Evolutionary conservation across 2,113 vertebrate genomes (phyloP).

Genomic region (Cisticola juncidis): DNA sequence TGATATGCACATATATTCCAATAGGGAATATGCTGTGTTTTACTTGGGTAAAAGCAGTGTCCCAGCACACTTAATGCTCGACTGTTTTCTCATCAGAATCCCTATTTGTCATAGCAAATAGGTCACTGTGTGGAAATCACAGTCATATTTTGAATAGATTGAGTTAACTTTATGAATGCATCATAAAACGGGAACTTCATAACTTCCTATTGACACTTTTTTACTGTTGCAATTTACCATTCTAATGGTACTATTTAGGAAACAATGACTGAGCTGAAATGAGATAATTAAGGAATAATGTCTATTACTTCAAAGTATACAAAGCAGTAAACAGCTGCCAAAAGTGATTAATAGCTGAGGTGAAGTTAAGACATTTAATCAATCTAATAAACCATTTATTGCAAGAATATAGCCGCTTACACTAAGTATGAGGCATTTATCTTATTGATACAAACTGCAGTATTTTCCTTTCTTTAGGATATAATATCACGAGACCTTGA

Average conservation of each 20-base stretch:
- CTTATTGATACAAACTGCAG: constrained; percentile 15
- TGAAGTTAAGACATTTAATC: constrained; percentile 43
- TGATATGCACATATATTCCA: not conserved
- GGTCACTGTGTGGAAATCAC: not conserved
- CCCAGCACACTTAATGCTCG: not conserved
- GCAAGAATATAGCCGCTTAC: not conserved
- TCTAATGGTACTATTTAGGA: constrained; percentile 46
- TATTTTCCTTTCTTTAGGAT: constrained; percentile 32
- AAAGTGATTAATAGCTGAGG: constrained; percentile 60
- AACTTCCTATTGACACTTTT: constrained; percentile 5
- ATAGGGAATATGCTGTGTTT: not conserved
- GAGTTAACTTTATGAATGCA: not conserved
- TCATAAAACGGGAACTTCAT: constrained; percentile 30
- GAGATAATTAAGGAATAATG: constrained; percentile 64
- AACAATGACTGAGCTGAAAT: constrained; percentile 46
- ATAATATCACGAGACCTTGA: constrained; percentile 8
- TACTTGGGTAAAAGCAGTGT: not conserved
- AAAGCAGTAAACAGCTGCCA: constrained; percentile 61
- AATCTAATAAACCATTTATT: constrained; percentile 60
- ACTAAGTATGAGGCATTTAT: constrained; percentile 26
- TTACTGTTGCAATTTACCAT: constrained; percentile 53
- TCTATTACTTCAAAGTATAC: constrained; percentile 34
- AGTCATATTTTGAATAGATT: not conserved
- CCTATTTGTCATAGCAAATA: not conserved
- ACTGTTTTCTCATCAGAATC: not conserved